Evolutionary conservation across 2,797 vertebrate genomes (phyloP).

Genomic region (Rhinichthys osculus): DNA sequence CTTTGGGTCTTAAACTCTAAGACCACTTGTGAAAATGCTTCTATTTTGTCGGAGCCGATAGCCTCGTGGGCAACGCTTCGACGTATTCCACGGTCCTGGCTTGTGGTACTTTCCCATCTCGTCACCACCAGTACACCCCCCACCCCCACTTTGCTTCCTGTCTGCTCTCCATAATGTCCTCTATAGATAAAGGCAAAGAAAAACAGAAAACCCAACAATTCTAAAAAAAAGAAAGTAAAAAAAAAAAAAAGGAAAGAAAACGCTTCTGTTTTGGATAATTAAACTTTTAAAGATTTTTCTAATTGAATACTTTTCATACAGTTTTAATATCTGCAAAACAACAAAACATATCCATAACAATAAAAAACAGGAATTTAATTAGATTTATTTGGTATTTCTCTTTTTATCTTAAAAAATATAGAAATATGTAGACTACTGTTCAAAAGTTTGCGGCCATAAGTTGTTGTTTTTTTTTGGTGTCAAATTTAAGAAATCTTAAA

Average conservation of each 20-base stretch:
- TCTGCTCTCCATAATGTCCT: neutral
- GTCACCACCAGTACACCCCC: neutral
- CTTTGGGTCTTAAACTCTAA: neutral
- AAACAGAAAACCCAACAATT: neutral
- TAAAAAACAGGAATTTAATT: neutral
- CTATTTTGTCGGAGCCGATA: neutral
- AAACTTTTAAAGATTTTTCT: neutral
- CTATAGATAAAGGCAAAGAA: neutral
- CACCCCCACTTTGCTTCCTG: neutral
- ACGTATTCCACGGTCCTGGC: accelerated
- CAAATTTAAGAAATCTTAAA: neutral
- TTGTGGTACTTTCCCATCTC: neutral
- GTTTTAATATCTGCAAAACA: neutral
- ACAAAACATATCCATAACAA: neutral
- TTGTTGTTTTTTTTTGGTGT: no score
- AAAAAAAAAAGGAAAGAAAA: neutral
- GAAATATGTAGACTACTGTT: neutral
- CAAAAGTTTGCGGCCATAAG: neutral
- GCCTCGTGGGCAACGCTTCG: neutral
- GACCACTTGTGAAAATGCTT: neutral
- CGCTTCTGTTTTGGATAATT: neutral
- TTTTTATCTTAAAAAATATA: neutral
- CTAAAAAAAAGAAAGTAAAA: neutral
- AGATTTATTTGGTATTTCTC: neutral
- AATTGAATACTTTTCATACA: neutral